Percentiles rank a stretch among this genome's conserved stretches.
Evolutionary conservation across 2,797 vertebrate species (phyloP).

Genomic region (Phalloptychus januarius): DNA sequence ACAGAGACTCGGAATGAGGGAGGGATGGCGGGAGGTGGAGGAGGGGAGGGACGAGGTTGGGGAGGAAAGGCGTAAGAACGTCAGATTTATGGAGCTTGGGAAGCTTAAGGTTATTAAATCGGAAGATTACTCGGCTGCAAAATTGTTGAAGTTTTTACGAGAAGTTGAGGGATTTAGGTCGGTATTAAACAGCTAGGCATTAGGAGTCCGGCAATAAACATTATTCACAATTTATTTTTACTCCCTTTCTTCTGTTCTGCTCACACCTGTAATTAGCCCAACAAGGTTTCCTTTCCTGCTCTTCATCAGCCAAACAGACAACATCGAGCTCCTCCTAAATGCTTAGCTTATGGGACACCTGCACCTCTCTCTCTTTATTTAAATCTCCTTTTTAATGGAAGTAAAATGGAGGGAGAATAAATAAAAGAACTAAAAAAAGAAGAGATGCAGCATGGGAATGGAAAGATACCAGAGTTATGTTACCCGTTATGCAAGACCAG

Average conservation of each 20-base stretch:
- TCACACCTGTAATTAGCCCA: conserved; percentile 57
- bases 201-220: conserved; percentile 76
- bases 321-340: conserved; percentile 54
- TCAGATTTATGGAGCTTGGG: conserved; percentile 84
- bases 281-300: conserved; percentile 52
- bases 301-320: conserved; percentile 68
- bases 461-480: conserved; percentile 17
- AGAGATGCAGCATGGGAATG: conserved; percentile 17
- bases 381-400: background rate
- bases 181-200: conserved; percentile 81
- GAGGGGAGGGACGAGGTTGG: conserved; percentile 52
- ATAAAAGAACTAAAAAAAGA: conserved; percentile 12
- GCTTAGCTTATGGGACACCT: conserved; percentile 49
- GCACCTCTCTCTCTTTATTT: conserved; percentile 42
- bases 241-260: conserved; percentile 63
- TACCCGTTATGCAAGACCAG: conserved; percentile 27
- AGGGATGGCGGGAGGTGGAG: conserved; percentile 64
- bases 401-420: conserved; percentile 17
- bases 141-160: conserved; percentile 86
- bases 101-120: conserved; percentile 90
- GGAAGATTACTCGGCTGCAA: conserved; percentile 88
- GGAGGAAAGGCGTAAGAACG: conserved; percentile 77
- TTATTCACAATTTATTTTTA: conserved; percentile 80
- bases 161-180: conserved; percentile 85
- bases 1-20: conserved; percentile 76